phyloP scores from a whole-genome alignment of 2,797 vertebrate genomes.

The Melanotaenia pygmaea region DNA sequence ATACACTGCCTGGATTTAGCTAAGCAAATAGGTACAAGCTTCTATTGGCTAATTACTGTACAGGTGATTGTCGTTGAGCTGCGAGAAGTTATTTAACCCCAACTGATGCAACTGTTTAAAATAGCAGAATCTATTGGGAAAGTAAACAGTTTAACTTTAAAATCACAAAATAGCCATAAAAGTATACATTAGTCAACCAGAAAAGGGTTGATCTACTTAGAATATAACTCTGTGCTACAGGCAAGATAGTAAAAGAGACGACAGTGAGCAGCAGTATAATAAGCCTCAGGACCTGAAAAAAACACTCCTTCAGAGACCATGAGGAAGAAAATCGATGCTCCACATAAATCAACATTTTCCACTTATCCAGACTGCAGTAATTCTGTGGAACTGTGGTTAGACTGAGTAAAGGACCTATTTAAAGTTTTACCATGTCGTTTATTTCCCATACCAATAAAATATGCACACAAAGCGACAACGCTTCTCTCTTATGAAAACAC shows the following conservation, averaged over 20 bases:
- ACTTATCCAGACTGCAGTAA: slow-evolving; percentile 36
- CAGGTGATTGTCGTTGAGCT: too few species aligned
- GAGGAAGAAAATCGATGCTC: slow-evolving; percentile 52
- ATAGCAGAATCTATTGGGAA: not conserved
- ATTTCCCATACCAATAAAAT: slow-evolving; percentile 22
- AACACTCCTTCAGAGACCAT: slow-evolving; percentile 43
- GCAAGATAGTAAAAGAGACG: slow-evolving; percentile 23
- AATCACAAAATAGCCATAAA: not conserved
- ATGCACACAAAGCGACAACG: slow-evolving; percentile 12
- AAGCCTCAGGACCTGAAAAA: slow-evolving; percentile 51
- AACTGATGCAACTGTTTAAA: too few species aligned
- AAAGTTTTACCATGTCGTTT: slow-evolving; percentile 25
- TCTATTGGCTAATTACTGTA: too few species aligned
- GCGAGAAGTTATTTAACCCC: too few species aligned
- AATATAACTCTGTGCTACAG: slow-evolving; percentile 27
- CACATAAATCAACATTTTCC: slow-evolving; percentile 63
- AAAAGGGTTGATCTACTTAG: slow-evolving; percentile 41
- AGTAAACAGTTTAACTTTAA: slow-evolving; percentile 33
- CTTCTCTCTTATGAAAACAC: slow-evolving; percentile 59
- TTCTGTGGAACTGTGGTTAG: slow-evolving; percentile 29
- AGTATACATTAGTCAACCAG: slow-evolving; percentile 11
- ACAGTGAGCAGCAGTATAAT: slow-evolving; percentile 43
- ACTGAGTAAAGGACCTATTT: slow-evolving; percentile 26
- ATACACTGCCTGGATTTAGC: too few species aligned
- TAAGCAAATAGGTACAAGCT: too few species aligned